phyloP scores from a whole-genome alignment of 2,113 vertebrate genomes.

The Stomatorhinus ivindoensis region DNA sequence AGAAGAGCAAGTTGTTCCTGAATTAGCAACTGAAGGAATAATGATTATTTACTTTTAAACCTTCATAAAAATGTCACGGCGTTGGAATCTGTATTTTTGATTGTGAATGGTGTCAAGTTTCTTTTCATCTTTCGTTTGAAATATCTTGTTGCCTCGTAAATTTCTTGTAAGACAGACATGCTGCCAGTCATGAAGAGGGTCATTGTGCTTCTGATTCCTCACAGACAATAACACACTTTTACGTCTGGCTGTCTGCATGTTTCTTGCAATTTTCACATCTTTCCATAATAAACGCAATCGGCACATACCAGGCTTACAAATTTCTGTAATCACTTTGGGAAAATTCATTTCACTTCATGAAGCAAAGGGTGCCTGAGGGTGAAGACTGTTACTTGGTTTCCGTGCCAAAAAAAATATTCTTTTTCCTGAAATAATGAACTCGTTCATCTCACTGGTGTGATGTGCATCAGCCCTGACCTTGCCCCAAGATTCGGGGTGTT shows the following conservation, averaged over 20 bases:
- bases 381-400: background rate
- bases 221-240: constrained; percentile 26
- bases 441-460: background rate
- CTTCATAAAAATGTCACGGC: background rate
- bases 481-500: constrained; percentile 23
- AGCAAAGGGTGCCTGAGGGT: background rate
- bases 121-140: background rate
- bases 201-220: constrained; percentile 20
- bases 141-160: constrained; percentile 15
- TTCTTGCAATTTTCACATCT: constrained; percentile 15
- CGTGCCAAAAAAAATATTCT: background rate
- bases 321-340: constrained; percentile 2
- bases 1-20: background rate
- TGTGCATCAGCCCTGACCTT: constrained; percentile 12
- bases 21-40: constrained; percentile 6
- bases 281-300: constrained; percentile 11
- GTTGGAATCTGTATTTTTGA: background rate
- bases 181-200: constrained; percentile 5
- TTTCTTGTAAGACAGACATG: constrained; percentile 7
- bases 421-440: background rate
- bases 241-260: background rate
- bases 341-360: background rate
- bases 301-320: background rate
- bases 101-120: background rate
- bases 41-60: background rate